These are phyloP conservation scores for Pherbina coryleti DNA, from an alignment of 2,888 invertebrate species.

Conservation along the genomic window DNA sequence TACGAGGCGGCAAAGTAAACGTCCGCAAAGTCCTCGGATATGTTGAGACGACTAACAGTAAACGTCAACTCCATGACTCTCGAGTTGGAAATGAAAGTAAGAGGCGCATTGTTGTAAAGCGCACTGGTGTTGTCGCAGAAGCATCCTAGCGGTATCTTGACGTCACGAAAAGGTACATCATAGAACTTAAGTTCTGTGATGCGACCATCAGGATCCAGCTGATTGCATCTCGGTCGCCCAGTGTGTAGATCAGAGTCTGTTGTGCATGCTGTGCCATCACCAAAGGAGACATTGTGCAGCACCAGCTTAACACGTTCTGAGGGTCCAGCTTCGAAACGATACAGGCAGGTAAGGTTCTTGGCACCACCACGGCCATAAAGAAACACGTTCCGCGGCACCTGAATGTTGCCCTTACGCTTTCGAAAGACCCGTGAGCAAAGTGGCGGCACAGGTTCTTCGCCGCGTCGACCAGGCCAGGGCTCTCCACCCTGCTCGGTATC, in stretches of 20 bases:
- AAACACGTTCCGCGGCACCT: conserved; percentile 81
- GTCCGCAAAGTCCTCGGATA: conserved; percentile 85
- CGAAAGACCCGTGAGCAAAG: conserved; percentile 76
- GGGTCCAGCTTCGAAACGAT: conserved; percentile 79
- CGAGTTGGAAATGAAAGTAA: conserved; percentile 77
- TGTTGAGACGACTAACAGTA: conserved; percentile 79
- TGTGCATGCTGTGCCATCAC: conserved; percentile 75
- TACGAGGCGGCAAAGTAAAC: conserved; percentile 83
- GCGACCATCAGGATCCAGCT: conserved; percentile 68
- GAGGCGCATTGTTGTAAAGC: conserved; percentile 73
- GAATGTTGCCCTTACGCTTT: conserved; percentile 76
- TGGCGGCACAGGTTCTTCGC: conserved; percentile 69
- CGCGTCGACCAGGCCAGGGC: conserved; percentile 72
- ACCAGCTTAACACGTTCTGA: conserved; percentile 78
- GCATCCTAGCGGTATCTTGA: conserved; percentile 80
- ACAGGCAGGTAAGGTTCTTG: conserved; percentile 81
- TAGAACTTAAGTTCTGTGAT: conserved; percentile 73
- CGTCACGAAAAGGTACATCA: conserved; percentile 79
- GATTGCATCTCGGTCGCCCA: conserved; percentile 75
- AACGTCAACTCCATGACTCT: conserved; percentile 82
- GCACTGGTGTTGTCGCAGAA: conserved; percentile 81
- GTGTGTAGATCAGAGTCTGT: conserved; percentile 82
- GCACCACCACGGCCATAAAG: conserved; percentile 88
- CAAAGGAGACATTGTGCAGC: conserved; percentile 80
- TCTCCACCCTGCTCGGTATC: conserved; percentile 84